A percentile compares a stretch with the other conserved stretches of the same genome.
These are phyloP conservation scores for Hylaeus volcanicus DNA, from an alignment of 1,140 invertebrate species.

Conservation along the genomic window DNA sequence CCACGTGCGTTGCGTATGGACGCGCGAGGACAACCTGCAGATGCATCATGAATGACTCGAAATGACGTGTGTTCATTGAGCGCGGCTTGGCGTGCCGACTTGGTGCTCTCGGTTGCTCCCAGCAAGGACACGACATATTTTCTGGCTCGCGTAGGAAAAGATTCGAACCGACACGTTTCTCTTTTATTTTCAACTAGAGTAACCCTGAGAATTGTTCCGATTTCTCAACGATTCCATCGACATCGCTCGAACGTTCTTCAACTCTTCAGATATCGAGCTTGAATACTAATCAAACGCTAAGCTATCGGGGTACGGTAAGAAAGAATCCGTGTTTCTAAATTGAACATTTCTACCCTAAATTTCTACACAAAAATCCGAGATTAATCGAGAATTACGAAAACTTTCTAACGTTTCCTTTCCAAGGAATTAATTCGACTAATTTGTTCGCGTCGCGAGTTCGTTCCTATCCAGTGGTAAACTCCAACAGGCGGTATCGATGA, in stretches of 20 bases:
- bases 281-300: too few relatives aligned
- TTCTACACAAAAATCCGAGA: too few relatives aligned
- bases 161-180: conserved; percentile 38
- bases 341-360: too few relatives aligned
- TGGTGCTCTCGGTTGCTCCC: conserved; percentile 61
- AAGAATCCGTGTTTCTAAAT: too few relatives aligned
- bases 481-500: conserved; percentile 39
- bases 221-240: too few relatives aligned
- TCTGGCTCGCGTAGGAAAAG: conserved; percentile 52
- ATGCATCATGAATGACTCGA: conserved; percentile 79
- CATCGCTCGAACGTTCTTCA: too few relatives aligned
- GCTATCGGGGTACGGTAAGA: too few relatives aligned
- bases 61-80: conserved; percentile 78
- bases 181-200: background rate
- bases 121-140: conserved; percentile 76
- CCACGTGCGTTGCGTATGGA: conserved; percentile 48
- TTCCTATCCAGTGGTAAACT: conserved; percentile 23
- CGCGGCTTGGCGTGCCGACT: conserved; percentile 62
- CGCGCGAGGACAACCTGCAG: conserved; percentile 74
- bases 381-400: background rate
- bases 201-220: too few relatives aligned
- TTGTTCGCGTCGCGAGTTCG: conserved; percentile 33
- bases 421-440: background rate
- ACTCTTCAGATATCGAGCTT: too few relatives aligned
- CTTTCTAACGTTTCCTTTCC: too few relatives aligned